These are phyloP conservation scores for Alosa sapidissima DNA, from an alignment of 2,797 vertebrate genomes.

Conservation along the genomic window DNA sequence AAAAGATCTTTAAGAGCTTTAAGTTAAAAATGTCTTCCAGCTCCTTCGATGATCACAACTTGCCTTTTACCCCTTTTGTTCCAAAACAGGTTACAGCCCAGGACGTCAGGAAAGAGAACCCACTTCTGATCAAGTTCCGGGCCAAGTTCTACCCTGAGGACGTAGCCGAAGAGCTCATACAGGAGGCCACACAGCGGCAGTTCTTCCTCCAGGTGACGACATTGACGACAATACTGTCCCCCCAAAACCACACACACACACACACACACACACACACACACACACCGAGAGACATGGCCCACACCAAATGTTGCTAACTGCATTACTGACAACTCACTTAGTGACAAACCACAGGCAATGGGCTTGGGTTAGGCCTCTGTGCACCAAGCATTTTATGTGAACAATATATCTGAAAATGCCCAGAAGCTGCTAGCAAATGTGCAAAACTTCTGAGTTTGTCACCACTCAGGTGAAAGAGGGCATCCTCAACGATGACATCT, in stretches of 20 bases:
- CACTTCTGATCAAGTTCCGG: slow-evolving; percentile 93
- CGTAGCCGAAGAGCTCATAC: slow-evolving; percentile 92
- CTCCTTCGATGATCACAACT: background rate
- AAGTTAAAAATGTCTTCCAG: background rate
- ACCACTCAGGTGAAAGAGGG: slow-evolving; percentile 90
- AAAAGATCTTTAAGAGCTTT: background rate
- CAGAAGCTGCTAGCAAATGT: too few relatives aligned
- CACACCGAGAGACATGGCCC: too few relatives aligned
- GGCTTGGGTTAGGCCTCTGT: too few relatives aligned
- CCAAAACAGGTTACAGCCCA: slow-evolving; percentile 86
- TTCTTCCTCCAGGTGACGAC: slow-evolving; percentile 98
- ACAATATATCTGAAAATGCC: too few relatives aligned
- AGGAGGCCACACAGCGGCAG: slow-evolving; percentile 93
- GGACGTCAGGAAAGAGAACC: slow-evolving; percentile 91
- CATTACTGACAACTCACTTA: too few relatives aligned
- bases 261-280: too few relatives aligned
- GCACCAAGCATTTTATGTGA: too few relatives aligned
- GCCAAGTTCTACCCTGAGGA: slow-evolving; percentile 97
- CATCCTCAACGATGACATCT: slow-evolving; percentile 90
- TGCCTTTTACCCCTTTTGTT: background rate
- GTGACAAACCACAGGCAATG: too few relatives aligned
- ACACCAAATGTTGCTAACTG: too few relatives aligned
- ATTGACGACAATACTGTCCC: slow-evolving; percentile 93
- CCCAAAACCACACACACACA: slow-evolving; percentile 42
- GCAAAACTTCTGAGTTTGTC: too few relatives aligned